These are phyloP conservation scores for Lepidurus arcticus DNA, from an alignment of 1,140 invertebrate genomes.

Conservation along the genomic window DNA sequence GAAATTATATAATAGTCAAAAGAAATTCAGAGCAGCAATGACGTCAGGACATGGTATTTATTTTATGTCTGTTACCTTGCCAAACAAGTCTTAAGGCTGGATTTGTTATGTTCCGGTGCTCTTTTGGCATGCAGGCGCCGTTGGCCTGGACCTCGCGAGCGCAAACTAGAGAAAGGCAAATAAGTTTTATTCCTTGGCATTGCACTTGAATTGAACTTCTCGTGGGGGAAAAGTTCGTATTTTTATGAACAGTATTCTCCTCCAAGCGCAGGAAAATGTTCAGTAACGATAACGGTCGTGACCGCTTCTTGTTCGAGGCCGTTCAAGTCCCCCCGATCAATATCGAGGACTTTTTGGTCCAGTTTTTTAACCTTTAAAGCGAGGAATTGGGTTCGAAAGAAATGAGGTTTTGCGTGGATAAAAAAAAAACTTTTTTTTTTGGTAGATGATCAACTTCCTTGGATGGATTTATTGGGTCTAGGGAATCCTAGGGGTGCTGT, in stretches of 20 bases:
- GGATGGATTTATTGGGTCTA: too few relatives aligned
- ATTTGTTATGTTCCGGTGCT: neutral
- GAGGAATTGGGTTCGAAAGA: too few relatives aligned
- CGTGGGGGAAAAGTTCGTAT: neutral
- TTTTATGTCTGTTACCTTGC: constrained; percentile 8
- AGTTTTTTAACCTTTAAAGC: neutral
- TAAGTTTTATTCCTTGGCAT: constrained; percentile 18
- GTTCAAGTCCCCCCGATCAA: neutral
- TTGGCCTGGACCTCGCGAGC: constrained; percentile 11
- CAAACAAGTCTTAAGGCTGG: neutral
- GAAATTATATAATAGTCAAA: constrained; percentile 5
- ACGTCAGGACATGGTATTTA: neutral
- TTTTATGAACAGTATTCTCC: neutral
- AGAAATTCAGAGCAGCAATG: neutral
- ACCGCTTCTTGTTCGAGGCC: neutral
- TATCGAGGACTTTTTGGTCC: neutral
- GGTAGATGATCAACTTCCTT: too few relatives aligned
- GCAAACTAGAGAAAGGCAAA: neutral
- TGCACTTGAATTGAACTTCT: neutral
- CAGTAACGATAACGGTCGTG: neutral
- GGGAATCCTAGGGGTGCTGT: neutral
- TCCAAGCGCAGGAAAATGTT: neutral
- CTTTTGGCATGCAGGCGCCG: neutral
- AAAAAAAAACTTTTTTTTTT: too few relatives aligned
- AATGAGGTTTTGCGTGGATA: too few relatives aligned